Base-by-base conservation (phyloP, 2,113 vertebrate species). In the Dipodomys spectabilis region DNA sequence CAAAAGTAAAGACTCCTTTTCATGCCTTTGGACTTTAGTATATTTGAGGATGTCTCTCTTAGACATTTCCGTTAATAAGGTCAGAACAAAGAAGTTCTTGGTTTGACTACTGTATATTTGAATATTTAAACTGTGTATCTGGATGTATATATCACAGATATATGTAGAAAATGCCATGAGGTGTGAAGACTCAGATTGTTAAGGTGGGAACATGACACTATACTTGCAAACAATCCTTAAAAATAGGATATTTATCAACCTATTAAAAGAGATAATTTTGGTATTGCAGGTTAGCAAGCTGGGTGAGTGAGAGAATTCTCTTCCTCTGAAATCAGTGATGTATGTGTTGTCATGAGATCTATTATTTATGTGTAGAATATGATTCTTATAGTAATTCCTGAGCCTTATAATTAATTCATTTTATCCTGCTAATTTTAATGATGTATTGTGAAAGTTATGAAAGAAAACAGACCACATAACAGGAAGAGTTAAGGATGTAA, bases 71-170 rank as follows among this genome's bases (percentile, higher is more conserved):
- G 8, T 22, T 88, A 95, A 91, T 91, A 39, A 96, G 67, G 53
- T 94, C 82, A 94, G 49, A 90, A 90, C 60, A 92, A 94, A 92
- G 72, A 92, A 85, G n/a, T 85, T 94, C 87, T 94, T 90, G 30
- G 78, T 88, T 95, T 95, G 71, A 95, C 82, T 93, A 92, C 81
- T 73, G 35, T 88, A 71, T 88, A 95, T 90, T 79, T 94, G 96
- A 97, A 95, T 96, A 96, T 90, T 93, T 96, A 96, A 95, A 94
- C 96, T 96, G 75, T 95, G 93, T 90, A 96, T 94, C 68, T 96
- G 93, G 95, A 96, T 95, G 96, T 83, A 90, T 88, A 86, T 44
- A 86, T 90, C 87, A 95, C 45, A 83, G 78, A 97, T 96, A 94
- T 71, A 92, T 77, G 94, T 80, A 95, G 85, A 94, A 6, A 95